These are phyloP conservation scores for Cataglyphis cursor DNA, from an alignment of 2,888 invertebrate species.

Conservation along the genomic window DNA sequence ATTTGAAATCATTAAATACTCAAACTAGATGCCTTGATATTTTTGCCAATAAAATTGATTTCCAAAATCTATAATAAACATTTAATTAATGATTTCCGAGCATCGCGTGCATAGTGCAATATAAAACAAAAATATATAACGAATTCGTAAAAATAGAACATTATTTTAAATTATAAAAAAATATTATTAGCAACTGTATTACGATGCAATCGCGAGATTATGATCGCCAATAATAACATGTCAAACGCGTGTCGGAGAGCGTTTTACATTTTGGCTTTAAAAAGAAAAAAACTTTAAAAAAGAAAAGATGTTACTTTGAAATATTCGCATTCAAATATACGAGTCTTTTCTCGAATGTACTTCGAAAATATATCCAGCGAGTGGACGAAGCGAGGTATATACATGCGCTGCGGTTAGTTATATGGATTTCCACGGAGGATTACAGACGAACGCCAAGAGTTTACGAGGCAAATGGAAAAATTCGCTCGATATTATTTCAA, in stretches of 20 bases:
- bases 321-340: constrained; percentile 44
- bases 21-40: not conserved
- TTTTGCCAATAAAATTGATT: not conserved
- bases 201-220: not conserved
- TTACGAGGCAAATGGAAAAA: constrained; percentile 67
- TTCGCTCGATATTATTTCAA: constrained; percentile 84
- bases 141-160: not conserved
- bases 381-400: constrained; percentile 26
- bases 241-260: not conserved
- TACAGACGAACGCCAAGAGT: not conserved
- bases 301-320: not conserved
- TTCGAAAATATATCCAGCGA: constrained; percentile 44
- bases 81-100: not conserved
- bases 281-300: not conserved
- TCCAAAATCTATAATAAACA: not conserved
- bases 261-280: not conserved
- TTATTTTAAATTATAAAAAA: not conserved
- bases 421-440: constrained; percentile 42
- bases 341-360: constrained; percentile 16
- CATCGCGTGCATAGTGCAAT: not conserved
- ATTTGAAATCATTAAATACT: not conserved
- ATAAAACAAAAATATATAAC: not conserved
- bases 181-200: not conserved
- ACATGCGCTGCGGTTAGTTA: constrained; percentile 42
- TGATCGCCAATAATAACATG: not conserved